phyloP scores from a whole-genome alignment of 2,888 invertebrate genomes.

The Druceiella hillmani region DNA sequence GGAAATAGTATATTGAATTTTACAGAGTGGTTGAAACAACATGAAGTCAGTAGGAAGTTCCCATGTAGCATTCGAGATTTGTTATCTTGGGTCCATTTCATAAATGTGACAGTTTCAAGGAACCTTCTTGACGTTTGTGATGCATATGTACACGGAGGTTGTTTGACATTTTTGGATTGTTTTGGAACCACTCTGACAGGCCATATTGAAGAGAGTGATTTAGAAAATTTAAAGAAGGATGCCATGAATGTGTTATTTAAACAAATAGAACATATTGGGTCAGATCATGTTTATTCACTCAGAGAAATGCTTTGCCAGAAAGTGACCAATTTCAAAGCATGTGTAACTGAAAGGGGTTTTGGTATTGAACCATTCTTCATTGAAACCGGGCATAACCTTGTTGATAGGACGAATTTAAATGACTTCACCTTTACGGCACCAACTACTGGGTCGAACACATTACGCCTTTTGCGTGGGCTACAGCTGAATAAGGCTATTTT shows the following conservation, averaged over 20 bases:
- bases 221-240: constrained; percentile 39
- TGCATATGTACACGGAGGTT: constrained; percentile 86
- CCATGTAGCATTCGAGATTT: constrained; percentile 89
- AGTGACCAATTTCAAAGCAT: constrained; percentile 34
- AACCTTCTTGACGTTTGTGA: constrained; percentile 47
- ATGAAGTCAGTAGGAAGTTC: constrained; percentile 70
- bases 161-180: constrained; percentile 86
- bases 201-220: constrained; percentile 55
- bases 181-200: constrained; percentile 80
- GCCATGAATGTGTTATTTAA: constrained; percentile 53
- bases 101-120: constrained; percentile 58
- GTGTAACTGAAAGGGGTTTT: constrained; percentile 44
- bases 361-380: constrained; percentile 78
- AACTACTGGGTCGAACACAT: constrained; percentile 74
- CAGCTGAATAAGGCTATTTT: constrained; percentile 90
- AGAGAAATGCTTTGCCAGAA: constrained; percentile 34
- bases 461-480: constrained; percentile 81
- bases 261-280: constrained; percentile 45
- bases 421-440: constrained; percentile 71
- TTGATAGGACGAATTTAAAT: constrained; percentile 25
- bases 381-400: constrained; percentile 39
- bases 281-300: constrained; percentile 33
- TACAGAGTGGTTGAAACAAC: constrained; percentile 67
- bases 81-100: constrained; percentile 87
- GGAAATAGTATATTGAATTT: constrained; percentile 74